Conservation (phyloP, 2,888 invertebrate species). For the Trimorus sp. region DNA sequence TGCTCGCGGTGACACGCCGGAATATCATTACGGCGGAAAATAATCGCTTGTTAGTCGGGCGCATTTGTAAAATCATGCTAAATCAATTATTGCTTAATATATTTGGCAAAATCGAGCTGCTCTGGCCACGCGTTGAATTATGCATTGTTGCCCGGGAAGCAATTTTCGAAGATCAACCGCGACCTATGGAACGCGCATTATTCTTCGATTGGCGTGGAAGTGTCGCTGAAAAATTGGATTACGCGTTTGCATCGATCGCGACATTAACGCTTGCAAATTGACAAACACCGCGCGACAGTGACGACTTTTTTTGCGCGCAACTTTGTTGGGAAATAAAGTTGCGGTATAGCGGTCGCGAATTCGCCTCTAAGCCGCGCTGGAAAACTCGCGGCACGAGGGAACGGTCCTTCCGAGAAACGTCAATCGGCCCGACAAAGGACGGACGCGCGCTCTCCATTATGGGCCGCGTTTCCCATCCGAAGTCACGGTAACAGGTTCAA, state of each 20-base stretch:
- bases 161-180: slow-evolving; percentile 3
- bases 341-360: slow-evolving; percentile 18
- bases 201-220: too few relatives aligned
- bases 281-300: too few relatives aligned
- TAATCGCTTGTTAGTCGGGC: slow-evolving; percentile 12
- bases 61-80: slow-evolving; percentile 14
- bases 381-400: slow-evolving; percentile 39
- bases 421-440: slow-evolving; percentile 45
- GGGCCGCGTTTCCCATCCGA: slow-evolving; percentile 6
- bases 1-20: slow-evolving; percentile 4
- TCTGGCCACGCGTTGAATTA: background rate
- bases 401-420: slow-evolving; percentile 40
- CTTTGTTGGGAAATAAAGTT: too few relatives aligned
- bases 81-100: slow-evolving; percentile 12
- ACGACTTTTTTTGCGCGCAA: too few relatives aligned
- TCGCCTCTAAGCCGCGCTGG: slow-evolving; percentile 40
- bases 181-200: too few relatives aligned
- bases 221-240: too few relatives aligned
- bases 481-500: slow-evolving; percentile 42
- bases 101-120: background rate
- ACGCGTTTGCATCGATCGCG: too few relatives aligned
- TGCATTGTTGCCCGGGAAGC: background rate
- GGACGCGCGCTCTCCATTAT: slow-evolving; percentile 38
- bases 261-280: too few relatives aligned
- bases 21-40: slow-evolving; percentile 10